A percentile compares a stretch with the other conserved stretches of the same genome.
These are phyloP conservation scores for Aphodius sticticus DNA, from an alignment of 2,888 invertebrate genomes.

Conservation along the genomic window DNA sequence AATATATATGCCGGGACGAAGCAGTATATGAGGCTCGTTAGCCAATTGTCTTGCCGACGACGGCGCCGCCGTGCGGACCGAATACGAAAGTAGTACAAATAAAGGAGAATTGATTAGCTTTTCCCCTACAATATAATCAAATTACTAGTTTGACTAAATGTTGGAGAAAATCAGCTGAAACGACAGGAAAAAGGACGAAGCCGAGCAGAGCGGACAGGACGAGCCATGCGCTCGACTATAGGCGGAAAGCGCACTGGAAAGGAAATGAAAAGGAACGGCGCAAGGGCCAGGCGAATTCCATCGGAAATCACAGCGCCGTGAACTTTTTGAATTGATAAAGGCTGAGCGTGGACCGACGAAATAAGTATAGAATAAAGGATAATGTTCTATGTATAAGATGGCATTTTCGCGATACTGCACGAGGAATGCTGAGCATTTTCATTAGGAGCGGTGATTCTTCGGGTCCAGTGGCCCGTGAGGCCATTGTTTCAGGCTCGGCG, in stretches of 20 bases:
- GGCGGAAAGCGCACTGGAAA: background rate
- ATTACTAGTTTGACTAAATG: constrained; percentile 43
- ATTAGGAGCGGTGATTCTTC: constrained; percentile 51
- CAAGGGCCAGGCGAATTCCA: constrained; percentile 16
- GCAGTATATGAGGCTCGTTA: background rate
- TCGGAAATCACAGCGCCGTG: constrained; percentile 27
- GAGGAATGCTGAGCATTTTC: constrained; percentile 47
- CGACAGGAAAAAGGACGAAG: constrained; percentile 33
- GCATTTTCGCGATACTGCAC: constrained; percentile 35
- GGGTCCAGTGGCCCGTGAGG: constrained; percentile 48
- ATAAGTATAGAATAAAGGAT: constrained; percentile 33
- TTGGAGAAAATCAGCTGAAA: constrained; percentile 40
- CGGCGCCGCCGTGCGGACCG: constrained; percentile 33
- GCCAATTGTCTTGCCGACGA: constrained; percentile 35
- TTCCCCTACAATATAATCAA: constrained; percentile 39
- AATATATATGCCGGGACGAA: background rate
- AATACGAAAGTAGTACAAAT: constrained; percentile 39
- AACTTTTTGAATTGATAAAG: constrained; percentile 33
- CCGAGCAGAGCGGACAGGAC: constrained; percentile 20
- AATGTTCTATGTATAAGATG: constrained; percentile 33
- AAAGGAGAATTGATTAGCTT: constrained; percentile 41
- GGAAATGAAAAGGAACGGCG: constrained; percentile 11
- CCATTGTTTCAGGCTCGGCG: constrained; percentile 47
- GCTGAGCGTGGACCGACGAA: constrained; percentile 19
- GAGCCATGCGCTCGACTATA: background rate